A percentile compares a stretch with the other conserved stretches of the same genome.
Conservation (phyloP, 2,113 vertebrate genomes). For the Myrmecobius fasciatus region DNA sequence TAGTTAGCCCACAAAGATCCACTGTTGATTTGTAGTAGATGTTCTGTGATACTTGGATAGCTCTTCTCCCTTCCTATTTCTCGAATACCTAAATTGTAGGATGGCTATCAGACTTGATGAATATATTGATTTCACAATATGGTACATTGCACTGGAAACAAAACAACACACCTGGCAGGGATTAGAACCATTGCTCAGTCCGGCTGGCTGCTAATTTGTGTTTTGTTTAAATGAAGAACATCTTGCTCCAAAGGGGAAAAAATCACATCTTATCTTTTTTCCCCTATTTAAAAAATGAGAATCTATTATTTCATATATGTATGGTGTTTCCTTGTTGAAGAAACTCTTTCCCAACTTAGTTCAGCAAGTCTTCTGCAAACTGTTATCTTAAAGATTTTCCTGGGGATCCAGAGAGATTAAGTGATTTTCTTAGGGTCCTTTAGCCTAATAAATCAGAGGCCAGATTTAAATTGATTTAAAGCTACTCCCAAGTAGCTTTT, state of each 20-base stretch:
- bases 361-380: neutral
- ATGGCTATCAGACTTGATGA: slow-evolving; percentile 69
- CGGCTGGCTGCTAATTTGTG: slow-evolving; percentile 66
- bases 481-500: too few relatives aligned
- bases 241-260: neutral
- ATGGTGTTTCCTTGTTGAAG: neutral
- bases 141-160: slow-evolving; percentile 67
- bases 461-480: neutral
- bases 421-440: neutral
- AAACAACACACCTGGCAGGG: slow-evolving; percentile 61
- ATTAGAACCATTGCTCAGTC: slow-evolving; percentile 72
- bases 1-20: neutral
- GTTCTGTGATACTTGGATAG: slow-evolving; percentile 29
- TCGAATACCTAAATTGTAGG: slow-evolving; percentile 63
- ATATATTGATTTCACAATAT: slow-evolving; percentile 77
- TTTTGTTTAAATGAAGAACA: slow-evolving; percentile 58
- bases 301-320: neutral
- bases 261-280: neutral
- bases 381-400: neutral
- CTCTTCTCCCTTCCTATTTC: slow-evolving; percentile 67
- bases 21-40: neutral
- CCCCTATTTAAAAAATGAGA: too few relatives aligned
- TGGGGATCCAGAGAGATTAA: neutral
- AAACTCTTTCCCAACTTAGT: neutral
- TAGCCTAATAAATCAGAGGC: neutral